phyloP scores from a whole-genome alignment of 2,888 invertebrate species.

The Pachycephus smyrnensis region DNA sequence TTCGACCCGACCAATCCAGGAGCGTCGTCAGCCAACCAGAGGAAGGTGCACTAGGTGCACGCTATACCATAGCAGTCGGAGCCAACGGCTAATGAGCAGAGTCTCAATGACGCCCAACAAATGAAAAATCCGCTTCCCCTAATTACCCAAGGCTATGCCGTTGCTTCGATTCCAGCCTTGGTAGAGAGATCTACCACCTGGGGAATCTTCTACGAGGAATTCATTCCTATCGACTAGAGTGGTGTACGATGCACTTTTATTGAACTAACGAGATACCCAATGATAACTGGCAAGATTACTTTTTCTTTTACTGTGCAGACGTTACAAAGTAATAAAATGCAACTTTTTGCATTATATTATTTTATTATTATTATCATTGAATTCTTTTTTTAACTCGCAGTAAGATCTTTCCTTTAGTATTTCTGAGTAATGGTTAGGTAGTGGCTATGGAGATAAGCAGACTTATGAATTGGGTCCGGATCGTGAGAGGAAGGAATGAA shows the following conservation, averaged over 20 bases:
- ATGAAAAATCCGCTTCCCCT: conserved; percentile 53
- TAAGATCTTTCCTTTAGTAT: background rate
- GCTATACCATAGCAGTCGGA: conserved; percentile 21
- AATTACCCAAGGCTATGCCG: conserved; percentile 41
- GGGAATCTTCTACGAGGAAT: background rate
- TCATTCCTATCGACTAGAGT: background rate
- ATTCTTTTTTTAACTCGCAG: background rate
- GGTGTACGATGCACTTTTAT: background rate
- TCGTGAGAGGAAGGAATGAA: too few relatives aligned
- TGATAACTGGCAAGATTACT: background rate
- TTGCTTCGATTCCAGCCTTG: background rate
- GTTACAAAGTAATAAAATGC: background rate
- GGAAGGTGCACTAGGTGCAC: conserved; percentile 9
- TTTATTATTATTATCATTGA: background rate
- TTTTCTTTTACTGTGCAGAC: background rate
- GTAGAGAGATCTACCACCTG: background rate
- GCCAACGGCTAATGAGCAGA: conserved; percentile 46
- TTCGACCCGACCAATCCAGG: conserved; percentile 51
- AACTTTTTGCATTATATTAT: background rate
- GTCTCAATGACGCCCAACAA: conserved; percentile 44
- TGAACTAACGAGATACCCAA: background rate
- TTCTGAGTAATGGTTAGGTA: background rate
- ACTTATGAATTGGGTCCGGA: too few relatives aligned
- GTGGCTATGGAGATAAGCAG: too few relatives aligned
- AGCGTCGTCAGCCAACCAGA: conserved; percentile 38